Conservation (phyloP, 1,140 invertebrate genomes). For the Pseudomyrmex pallidus region DNA sequence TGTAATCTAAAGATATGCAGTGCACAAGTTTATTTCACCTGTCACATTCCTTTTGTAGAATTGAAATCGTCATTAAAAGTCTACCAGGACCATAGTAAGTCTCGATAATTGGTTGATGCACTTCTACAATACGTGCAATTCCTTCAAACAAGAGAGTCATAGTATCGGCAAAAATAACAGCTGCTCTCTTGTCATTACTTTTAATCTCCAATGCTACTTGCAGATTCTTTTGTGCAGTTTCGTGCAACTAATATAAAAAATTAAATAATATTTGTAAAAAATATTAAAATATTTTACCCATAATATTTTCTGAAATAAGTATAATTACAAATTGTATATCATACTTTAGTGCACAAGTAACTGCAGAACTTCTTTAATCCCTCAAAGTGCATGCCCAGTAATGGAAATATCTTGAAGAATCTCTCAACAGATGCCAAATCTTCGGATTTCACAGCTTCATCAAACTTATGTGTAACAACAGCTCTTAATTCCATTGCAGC, state of each 20-base stretch:
- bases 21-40: slow-evolving; percentile 84
- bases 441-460: slow-evolving; percentile 95
- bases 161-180: slow-evolving; percentile 93
- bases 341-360: slow-evolving; percentile 93
- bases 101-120: slow-evolving; percentile 96
- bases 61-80: slow-evolving; percentile 89
- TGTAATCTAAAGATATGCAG: not conserved
- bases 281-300: too few species aligned
- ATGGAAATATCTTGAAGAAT: slow-evolving; percentile 99
- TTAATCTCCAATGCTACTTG: slow-evolving; percentile 87
- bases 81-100: slow-evolving; percentile 96
- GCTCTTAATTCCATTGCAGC: slow-evolving; percentile 91
- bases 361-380: slow-evolving; percentile 96
- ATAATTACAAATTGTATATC: not conserved
- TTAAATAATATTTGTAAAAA: not conserved
- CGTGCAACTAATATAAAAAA: slow-evolving; percentile 86
- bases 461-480: slow-evolving; percentile 93
- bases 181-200: slow-evolving; percentile 89
- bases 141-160: slow-evolving; percentile 95
- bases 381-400: slow-evolving; percentile 96
- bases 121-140: slow-evolving; percentile 94
- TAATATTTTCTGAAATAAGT: not conserved
- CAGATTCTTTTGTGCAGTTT: slow-evolving; percentile 91
- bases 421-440: slow-evolving; percentile 97
- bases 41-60: slow-evolving; percentile 95